A percentile compares a stretch with the other conserved stretches of the same genome.
Evolutionary conservation across 2,797 vertebrate species (phyloP).

Genomic region (Myotis planiceps): DNA sequence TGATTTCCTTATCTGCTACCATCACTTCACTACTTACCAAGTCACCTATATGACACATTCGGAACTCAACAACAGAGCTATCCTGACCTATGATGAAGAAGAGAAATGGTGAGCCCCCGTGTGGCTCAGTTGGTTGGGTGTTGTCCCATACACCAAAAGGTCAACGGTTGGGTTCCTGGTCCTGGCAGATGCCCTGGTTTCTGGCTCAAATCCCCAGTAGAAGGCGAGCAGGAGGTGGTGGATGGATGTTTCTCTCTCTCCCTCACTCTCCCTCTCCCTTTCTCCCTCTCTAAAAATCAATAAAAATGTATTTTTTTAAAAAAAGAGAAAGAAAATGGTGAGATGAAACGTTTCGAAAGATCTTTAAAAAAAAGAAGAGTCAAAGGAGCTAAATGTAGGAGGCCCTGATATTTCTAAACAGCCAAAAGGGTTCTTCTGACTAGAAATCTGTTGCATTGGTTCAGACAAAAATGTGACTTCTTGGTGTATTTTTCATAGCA

Average conservation of each 20-base stretch:
- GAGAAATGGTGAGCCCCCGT: neutral
- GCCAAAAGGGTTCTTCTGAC: neutral
- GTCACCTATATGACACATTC: neutral
- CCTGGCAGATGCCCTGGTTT: too few relatives aligned
- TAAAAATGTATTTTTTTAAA: neutral
- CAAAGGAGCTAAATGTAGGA: neutral
- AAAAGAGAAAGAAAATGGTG: neutral
- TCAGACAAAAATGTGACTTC: constrained; percentile 29
- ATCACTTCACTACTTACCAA: neutral
- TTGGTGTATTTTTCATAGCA: neutral
- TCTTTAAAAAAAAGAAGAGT: neutral
- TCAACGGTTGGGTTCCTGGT: too few relatives aligned
- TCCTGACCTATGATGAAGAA: neutral
- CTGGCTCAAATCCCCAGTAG: neutral
- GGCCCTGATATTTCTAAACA: neutral
- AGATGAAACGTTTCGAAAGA: neutral
- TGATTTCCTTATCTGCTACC: neutral
- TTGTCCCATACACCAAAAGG: too few relatives aligned
- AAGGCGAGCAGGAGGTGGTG: too few relatives aligned
- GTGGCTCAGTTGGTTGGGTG: neutral
- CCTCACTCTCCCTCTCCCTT: neutral
- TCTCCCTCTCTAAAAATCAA: neutral
- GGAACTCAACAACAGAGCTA: neutral
- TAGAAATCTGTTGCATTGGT: neutral
- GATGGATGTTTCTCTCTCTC: neutral